phyloP scores from a whole-genome alignment of 2,888 invertebrate species.

The Drosophila pseudotakahashii region DNA sequence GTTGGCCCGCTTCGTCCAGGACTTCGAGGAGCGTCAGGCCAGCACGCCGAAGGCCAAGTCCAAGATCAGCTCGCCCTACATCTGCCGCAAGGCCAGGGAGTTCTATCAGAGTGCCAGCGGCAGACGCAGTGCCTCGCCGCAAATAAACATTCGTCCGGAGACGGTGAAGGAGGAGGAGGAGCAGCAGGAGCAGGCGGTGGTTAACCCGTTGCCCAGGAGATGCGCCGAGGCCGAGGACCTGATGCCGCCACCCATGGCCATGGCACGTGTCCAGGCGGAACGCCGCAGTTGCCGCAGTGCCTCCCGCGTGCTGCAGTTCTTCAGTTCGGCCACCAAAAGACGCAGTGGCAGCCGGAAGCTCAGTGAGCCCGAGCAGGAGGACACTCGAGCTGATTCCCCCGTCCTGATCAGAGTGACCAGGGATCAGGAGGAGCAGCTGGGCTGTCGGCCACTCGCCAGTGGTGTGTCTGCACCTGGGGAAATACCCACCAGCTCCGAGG shows the following conservation, averaged over 20 bases:
- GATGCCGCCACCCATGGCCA: conserved; percentile 63
- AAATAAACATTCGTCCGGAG: conserved; percentile 40
- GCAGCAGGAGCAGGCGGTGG: neutral
- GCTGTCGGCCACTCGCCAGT: conserved; percentile 56
- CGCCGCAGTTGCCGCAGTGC: conserved; percentile 76
- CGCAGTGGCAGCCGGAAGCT: conserved; percentile 56
- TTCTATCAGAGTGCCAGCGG: conserved; percentile 69
- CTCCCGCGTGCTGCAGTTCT: conserved; percentile 79
- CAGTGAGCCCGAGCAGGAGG: conserved; percentile 46
- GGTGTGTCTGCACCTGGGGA: conserved; percentile 6
- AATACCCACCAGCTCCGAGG: conserved; percentile 48
- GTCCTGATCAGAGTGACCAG: conserved; percentile 65
- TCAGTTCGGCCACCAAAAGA: conserved; percentile 80
- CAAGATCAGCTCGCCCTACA: conserved; percentile 67
- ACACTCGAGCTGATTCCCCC: conserved; percentile 67
- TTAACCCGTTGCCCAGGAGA: conserved; percentile 24
- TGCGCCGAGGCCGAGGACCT: conserved; percentile 61
- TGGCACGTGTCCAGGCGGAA: conserved; percentile 69
- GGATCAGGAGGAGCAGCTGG: conserved; percentile 49
- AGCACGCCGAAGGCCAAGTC: conserved; percentile 67
- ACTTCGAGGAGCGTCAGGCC: conserved; percentile 78
- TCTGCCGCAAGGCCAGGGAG: conserved; percentile 75
- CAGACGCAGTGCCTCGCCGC: conserved; percentile 66
- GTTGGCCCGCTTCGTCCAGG: conserved; percentile 77
- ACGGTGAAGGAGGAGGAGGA: conserved; percentile 32